These are phyloP conservation scores for Sminthurides bifidus DNA, from an alignment of 1,140 invertebrate genomes.

Conservation along the genomic window DNA sequence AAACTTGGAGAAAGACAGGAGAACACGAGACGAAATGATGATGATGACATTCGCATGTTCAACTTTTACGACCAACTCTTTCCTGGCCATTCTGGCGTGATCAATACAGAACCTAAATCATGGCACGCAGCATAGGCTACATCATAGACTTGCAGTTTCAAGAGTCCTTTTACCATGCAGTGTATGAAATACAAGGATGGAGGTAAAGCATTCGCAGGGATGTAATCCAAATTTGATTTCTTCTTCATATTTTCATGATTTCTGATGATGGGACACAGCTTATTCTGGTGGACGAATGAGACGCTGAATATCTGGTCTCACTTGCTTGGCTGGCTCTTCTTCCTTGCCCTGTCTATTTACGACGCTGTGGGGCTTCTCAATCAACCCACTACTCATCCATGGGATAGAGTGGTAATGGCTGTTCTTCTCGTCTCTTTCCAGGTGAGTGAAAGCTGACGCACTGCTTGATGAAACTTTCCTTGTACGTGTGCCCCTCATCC, in stretches of 20 bases:
- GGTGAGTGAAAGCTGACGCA: slow-evolving; percentile 49
- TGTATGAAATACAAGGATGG: too few species aligned
- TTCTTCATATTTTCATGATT: too few species aligned
- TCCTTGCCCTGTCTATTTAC: slow-evolving; percentile 68
- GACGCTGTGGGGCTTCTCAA: slow-evolving; percentile 64
- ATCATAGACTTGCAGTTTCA: too few species aligned
- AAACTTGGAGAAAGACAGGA: too few species aligned
- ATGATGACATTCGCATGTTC: too few species aligned
- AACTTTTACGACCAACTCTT: too few species aligned
- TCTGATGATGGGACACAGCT: too few species aligned
- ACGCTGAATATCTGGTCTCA: slow-evolving; percentile 97
- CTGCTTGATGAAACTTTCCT: neutral
- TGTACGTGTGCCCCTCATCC: neutral
- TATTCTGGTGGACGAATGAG: slow-evolving; percentile 95
- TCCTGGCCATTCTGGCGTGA: too few species aligned
- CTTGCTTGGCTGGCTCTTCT: slow-evolving; percentile 78
- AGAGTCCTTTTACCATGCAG: too few species aligned
- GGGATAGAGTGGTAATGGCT: slow-evolving; percentile 71
- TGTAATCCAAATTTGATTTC: slow-evolving; percentile 21
- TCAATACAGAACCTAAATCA: too few species aligned
- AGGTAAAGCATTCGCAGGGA: neutral
- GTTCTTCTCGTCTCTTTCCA: slow-evolving; percentile 73
- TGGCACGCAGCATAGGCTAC: too few species aligned
- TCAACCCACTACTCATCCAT: slow-evolving; percentile 52
- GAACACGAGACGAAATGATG: too few species aligned